A percentile compares a stretch with the other conserved stretches of the same genome.
phyloP scores from a whole-genome alignment of 2,113 vertebrate species.

The Caretta caretta region DNA sequence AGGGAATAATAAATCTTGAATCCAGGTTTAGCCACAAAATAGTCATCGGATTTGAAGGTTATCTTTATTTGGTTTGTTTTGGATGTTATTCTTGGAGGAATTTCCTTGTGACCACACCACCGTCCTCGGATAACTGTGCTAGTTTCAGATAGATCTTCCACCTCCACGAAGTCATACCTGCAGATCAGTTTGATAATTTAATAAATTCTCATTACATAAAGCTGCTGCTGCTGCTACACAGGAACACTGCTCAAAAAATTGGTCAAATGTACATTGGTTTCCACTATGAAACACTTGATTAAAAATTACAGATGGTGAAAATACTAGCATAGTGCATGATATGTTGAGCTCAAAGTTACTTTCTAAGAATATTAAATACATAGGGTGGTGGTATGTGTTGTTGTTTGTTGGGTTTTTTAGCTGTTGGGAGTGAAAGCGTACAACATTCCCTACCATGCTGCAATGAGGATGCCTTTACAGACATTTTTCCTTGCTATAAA shows the following conservation, averaged over 20 bases:
- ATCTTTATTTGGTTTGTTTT: conserved; percentile 92
- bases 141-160: conserved; percentile 92
- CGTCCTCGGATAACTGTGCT: conserved; percentile 93
- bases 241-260: neutral
- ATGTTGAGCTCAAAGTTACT: neutral
- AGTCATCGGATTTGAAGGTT: conserved; percentile 97
- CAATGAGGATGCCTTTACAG: neutral
- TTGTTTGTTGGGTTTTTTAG: neutral
- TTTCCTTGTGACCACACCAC: conserved; percentile 94
- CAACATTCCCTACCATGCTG: neutral
- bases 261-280: neutral
- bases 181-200: conserved; percentile 36
- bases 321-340: accelerated
- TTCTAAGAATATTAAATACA: neutral
- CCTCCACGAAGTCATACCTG: conserved; percentile 98
- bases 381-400: neutral
- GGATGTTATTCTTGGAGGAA: conserved; percentile 90
- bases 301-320: neutral
- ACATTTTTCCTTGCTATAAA: neutral
- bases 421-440: neutral
- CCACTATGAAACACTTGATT: neutral
- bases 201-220: neutral
- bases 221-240: conserved; percentile 1
- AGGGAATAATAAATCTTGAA: conserved; percentile 94
- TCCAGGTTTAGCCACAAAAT: conserved; percentile 97